Percentiles rank a stretch among this genome's conserved stretches.
These are phyloP conservation scores for Ardeotis arabs DNA, from an alignment of 2,113 vertebrate genomes.

Conservation along the genomic window DNA sequence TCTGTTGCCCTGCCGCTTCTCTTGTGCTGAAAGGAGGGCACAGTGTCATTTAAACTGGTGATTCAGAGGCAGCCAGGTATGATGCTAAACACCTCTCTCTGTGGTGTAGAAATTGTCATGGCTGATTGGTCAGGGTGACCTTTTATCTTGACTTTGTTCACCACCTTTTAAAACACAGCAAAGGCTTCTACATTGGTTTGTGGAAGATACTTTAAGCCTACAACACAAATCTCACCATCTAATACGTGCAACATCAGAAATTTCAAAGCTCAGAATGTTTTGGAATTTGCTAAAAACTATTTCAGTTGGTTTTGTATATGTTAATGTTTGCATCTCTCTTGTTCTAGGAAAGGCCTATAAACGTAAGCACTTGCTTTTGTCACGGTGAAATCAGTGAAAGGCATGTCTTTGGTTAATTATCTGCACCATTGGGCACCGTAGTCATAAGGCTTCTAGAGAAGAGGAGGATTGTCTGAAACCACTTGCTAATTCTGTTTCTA, in stretches of 20 bases:
- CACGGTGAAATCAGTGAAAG: neutral
- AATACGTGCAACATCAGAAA: neutral
- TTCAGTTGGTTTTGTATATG: neutral
- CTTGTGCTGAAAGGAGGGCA: neutral
- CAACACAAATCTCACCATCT: neutral
- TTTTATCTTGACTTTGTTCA: constrained; percentile 21
- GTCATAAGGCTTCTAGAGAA: neutral
- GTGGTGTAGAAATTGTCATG: constrained; percentile 22
- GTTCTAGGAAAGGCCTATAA: neutral
- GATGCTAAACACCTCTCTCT: constrained; percentile 45
- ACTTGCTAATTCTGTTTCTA: neutral
- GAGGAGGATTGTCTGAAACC: neutral
- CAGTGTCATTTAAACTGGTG: constrained; percentile 23
- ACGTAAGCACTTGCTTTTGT: neutral
- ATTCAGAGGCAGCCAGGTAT: constrained; percentile 42
- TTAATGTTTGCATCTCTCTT: neutral
- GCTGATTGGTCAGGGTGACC: constrained; percentile 29
- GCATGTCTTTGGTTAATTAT: neutral
- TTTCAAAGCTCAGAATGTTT: neutral
- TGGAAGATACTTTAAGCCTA: neutral
- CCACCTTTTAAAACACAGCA: neutral
- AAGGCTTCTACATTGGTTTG: neutral
- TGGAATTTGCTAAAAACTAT: neutral
- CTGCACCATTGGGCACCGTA: neutral
- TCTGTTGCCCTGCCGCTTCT: constrained; percentile 16